Evolutionary conservation across 2,113 vertebrate genomes (phyloP), one percentile per base, ranked within the genome.

Genomic region (Channa maculata): DNA sequence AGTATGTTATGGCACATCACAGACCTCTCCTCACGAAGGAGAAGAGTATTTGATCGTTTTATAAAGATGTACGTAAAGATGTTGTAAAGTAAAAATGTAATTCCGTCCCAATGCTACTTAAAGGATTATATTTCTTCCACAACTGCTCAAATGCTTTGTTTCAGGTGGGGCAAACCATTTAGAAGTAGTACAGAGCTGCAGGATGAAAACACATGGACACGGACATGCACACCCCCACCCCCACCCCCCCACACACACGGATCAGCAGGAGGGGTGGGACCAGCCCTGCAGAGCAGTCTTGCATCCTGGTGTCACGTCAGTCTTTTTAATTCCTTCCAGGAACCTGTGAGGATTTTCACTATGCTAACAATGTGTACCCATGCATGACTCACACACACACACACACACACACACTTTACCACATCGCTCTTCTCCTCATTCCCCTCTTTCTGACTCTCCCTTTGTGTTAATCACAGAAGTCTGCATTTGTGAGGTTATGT

Each of bases 301-400:
- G 89, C 91, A 93, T 94, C 92, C 92, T 93, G 92, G 91, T 92
- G 90, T 92, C 89, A 90, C 89, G 86, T 87, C 90, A 92, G 65
- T 43, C 71, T 74, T 76, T 90, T 86, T 91, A 92, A 90, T 85
- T 92, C 90, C 90, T 90, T 93, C 90, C 92, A 90, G 88, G 91
- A 93, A 90, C 90, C 79, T 90, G 91, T 69, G 83, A 92, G 89
- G 92, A 90, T 91, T 91, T 93, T 92, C 90, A 89, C 88, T 53
- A 73, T 63, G 71, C 88, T 90, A 83, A 91, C 92, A 89, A 85
- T 89, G 92, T 93, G 92, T 91, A 88, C 89, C 90, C 87, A 91
- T 72, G 89, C 86, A 85, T 93, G 90, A 93, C 65, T 92, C 92
- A 89, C 79, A 63, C 71, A 75, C 77, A 36, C 58, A 37, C 57